Evolutionary conservation across 1,140 invertebrate genomes (phyloP).

Genomic region (Brachionus rotundiformis): DNA sequence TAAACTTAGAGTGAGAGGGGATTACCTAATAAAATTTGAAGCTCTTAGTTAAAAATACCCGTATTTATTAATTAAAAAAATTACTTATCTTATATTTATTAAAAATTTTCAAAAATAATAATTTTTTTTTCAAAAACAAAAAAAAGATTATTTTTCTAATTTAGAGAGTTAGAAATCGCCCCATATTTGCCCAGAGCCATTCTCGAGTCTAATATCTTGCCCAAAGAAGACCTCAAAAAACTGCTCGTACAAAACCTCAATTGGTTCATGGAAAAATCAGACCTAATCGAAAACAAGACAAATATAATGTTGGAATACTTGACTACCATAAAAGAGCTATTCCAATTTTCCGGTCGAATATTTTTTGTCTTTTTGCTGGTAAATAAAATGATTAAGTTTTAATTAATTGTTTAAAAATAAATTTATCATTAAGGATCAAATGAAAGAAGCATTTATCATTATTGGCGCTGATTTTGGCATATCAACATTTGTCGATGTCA

Average conservation of each 20-base stretch:
- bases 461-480: slow-evolving; percentile 40
- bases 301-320: slow-evolving; percentile 46
- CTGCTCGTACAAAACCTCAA: slow-evolving; percentile 15
- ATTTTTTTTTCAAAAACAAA: background rate
- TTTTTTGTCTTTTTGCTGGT: slow-evolving; percentile 47
- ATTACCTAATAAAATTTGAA: background rate
- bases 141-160: background rate
- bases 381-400: background rate
- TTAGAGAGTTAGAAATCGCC: background rate
- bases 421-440: slow-evolving; percentile 30
- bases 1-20: background rate
- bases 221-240: slow-evolving; percentile 28
- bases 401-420: background rate
- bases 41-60: too few species aligned
- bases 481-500: slow-evolving; percentile 34
- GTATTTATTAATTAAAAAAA: too few species aligned
- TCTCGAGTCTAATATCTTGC: slow-evolving; percentile 15
- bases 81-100: too few species aligned
- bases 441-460: slow-evolving; percentile 50
- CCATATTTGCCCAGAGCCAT: slow-evolving; percentile 22
- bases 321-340: slow-evolving; percentile 25
- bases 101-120: background rate
- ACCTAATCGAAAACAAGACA: slow-evolving; percentile 21
- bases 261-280: slow-evolving; percentile 46
- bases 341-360: slow-evolving; percentile 45